A percentile compares a stretch with the other conserved stretches of the same genome.
Conservation (phyloP, 1,140 invertebrate species). For the Metaphire vulgaris region DNA sequence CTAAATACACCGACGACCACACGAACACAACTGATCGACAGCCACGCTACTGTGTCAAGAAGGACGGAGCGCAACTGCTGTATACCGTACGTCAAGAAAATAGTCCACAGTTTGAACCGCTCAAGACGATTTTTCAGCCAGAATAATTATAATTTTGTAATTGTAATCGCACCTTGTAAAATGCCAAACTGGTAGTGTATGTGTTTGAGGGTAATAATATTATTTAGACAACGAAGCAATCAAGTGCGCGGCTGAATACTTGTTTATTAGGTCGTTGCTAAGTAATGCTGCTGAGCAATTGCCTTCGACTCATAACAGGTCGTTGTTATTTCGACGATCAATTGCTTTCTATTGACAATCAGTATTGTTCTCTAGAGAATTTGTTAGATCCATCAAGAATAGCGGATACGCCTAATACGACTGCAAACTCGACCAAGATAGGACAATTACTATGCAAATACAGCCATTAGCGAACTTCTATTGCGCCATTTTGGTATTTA, state of each 20-base stretch:
- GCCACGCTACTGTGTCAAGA: background rate
- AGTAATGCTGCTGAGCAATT: background rate
- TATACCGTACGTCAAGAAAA: background rate
- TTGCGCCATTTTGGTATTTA: no score
- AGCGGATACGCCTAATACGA: no score
- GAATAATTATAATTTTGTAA: background rate
- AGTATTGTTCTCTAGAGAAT: no score
- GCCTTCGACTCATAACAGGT: no score
- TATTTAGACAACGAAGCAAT: no score
- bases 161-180: background rate
- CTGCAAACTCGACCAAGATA: no score
- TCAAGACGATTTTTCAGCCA: background rate
- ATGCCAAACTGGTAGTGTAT: background rate
- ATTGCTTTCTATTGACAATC: no score
- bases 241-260: background rate
- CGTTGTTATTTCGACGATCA: no score
- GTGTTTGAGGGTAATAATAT: background rate
- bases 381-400: no score
- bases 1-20: background rate
- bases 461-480: no score
- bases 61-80: background rate
- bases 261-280: background rate
- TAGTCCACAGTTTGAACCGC: no score
- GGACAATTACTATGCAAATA: no score
- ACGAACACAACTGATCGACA: background rate